Evolutionary conservation across 2,888 invertebrate genomes (phyloP), one percentile per base, ranked within the genome.

Genomic region (Hydrotaea diabolus): DNA sequence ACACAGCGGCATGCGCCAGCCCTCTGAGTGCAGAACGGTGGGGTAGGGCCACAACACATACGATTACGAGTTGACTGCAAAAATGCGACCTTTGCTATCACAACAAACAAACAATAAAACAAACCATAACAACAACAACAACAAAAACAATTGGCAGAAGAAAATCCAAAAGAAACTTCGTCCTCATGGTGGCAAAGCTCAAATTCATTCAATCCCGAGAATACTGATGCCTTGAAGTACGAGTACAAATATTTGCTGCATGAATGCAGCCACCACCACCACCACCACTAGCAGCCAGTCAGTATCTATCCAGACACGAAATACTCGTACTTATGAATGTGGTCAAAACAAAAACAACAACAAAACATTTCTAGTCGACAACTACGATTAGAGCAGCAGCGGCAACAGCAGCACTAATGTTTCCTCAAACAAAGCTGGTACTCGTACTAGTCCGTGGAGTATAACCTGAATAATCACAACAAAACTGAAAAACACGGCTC

Each of bases 261-360:
- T 81, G 62, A 75, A 66, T 72, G 57, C 77, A 57, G 31, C 46
- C 43, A 21, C 46, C 39, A 23, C 39, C 64, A 53, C 36, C 43
- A 9, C 43, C 43, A 15, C 9, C 43, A 31, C 3, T 9, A 15
- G 7, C 43, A 31, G 31, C 7, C 31, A 31, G 31, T 31, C 36
- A 72, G 66, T 78, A 82, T 75, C 43, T 57, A 9, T 43, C 21
- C 19, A 72, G 57, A 21, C 46, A 55, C 78, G 55, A 19, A 17
- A 72, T 64, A 79, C 57, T 72, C 57, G 57, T 36, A 72, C 49
- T 76, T 80, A 80, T 74, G 75, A 84, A 73, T 80, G 76, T 81
- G 78, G 62, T 78, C 76, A 73, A 80, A 72, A 73, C 69, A 77
- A 74, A 69, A 74, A 39, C 64, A 74, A 46, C 31, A 31, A 31